Evolutionary conservation across 2,888 invertebrate species (phyloP).

Genomic region (Andrena hattorfiana): DNA sequence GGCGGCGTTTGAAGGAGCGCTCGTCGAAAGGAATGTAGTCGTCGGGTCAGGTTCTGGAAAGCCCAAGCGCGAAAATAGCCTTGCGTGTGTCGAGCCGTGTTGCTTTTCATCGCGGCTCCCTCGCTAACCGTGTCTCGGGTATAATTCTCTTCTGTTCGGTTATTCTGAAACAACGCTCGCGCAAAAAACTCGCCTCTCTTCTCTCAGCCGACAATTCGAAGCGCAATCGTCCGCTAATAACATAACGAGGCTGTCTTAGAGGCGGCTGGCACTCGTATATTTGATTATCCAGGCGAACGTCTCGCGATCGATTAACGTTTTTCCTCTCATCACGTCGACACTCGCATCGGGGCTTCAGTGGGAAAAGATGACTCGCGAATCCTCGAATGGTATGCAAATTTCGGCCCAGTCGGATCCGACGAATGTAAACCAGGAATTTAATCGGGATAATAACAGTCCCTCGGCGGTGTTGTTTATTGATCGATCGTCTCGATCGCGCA

Average conservation of each 20-base stretch:
- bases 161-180: slow-evolving; percentile 25
- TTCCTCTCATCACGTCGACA: background rate
- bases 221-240: slow-evolving; percentile 46
- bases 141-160: slow-evolving; percentile 44
- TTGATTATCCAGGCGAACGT: slow-evolving; percentile 19
- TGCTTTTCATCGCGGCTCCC: slow-evolving; percentile 54
- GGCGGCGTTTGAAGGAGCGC: background rate
- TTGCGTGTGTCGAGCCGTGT: slow-evolving; percentile 39
- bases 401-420: background rate
- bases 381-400: background rate
- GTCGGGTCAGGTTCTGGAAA: slow-evolving; percentile 63
- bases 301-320: slow-evolving; percentile 31
- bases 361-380: background rate
- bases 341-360: background rate
- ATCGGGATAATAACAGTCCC: slow-evolving; percentile 16
- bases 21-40: slow-evolving; percentile 65
- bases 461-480: background rate
- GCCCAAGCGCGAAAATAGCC: slow-evolving; percentile 70
- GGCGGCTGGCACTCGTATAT: background rate
- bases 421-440: background rate
- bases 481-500: slow-evolving; percentile 21
- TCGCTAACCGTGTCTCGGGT: slow-evolving; percentile 28
- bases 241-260: slow-evolving; percentile 38
- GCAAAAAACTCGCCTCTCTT: slow-evolving; percentile 51
- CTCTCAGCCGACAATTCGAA: slow-evolving; percentile 37